Evolutionary conservation across 2,113 vertebrate genomes (phyloP), one percentile per base, ranked within the genome.

Genomic region (Colinus virginianus): DNA sequence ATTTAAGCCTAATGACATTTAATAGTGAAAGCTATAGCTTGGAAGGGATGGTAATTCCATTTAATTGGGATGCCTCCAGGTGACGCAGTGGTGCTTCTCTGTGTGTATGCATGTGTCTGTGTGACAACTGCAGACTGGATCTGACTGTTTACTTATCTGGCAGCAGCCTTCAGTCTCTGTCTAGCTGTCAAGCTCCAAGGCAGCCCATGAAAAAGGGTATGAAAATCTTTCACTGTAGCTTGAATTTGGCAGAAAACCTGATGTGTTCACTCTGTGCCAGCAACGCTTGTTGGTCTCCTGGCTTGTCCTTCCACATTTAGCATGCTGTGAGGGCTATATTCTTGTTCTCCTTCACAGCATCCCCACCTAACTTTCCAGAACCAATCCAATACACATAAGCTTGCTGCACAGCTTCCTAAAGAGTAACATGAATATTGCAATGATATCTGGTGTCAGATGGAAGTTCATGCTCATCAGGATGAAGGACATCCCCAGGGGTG

Each of bases 1-100:
- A 96, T 96, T 96, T 92, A 96, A 91, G 45, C 63, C 51, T 95
- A 95, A 95, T 95, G 92, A 95, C 87, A 92, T 94, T 87, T 92
- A 95, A 84, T 93, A 81, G 87, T 84, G 81, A 87, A 87, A 94
- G 74, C 71, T 95, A 59, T 92, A 79, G 53, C 87, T 94, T 94
- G 72, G 79, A 76, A 42, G 61, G 84, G 69, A 88, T 88, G 56
- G 79, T 88, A 96, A 96, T 92, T 93, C 87, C 85, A 83, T 59
- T 87, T 93, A 96, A 91, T 78, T 95, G 95, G 75, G 87, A 94
- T 91, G 83, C 90, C 94, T 95, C 67, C 74, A 94, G 91, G 92
- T 96, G 67, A 95, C 90, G 42, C 69, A 87, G 66, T 67, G 62
- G 55, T 79, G 66, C 26, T 48, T 69, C 32, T 53, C 38, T 51